A percentile compares a stretch with the other conserved stretches of the same genome.
phyloP scores from a whole-genome alignment of 2,113 vertebrate species.

The Pandion haliaetus region DNA sequence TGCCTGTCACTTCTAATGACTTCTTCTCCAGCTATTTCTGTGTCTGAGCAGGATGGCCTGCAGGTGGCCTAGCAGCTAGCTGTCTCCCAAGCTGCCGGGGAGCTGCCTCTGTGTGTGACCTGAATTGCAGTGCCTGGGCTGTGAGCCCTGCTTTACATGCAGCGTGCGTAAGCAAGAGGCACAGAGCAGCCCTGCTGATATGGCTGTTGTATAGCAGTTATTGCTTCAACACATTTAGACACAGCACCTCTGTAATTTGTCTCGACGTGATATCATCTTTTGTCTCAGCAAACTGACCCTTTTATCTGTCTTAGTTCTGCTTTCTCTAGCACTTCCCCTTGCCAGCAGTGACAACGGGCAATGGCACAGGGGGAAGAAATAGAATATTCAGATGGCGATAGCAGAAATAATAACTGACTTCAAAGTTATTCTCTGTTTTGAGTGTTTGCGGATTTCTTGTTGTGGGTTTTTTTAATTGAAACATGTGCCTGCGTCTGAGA shows the following conservation, averaged over 20 bases:
- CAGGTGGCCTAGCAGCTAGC: constrained; percentile 70
- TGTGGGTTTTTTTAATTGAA: neutral
- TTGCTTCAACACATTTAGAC: constrained; percentile 67
- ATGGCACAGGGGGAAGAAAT: neutral
- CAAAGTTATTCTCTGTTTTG: neutral
- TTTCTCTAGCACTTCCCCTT: neutral
- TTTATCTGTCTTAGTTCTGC: constrained; percentile 52
- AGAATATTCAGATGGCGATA: neutral
- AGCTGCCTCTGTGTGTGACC: constrained; percentile 66
- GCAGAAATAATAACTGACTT: neutral
- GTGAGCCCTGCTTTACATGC: constrained; percentile 78
- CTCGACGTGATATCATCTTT: constrained; percentile 69
- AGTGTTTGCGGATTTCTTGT: neutral
- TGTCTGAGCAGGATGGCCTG: constrained; percentile 65
- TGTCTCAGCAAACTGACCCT: constrained; percentile 67
- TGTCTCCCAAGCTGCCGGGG: constrained; percentile 60
- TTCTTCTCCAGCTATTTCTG: constrained; percentile 47
- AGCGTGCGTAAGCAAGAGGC: constrained; percentile 69
- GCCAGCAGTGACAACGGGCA: neutral
- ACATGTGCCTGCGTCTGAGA: neutral
- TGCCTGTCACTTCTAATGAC: constrained; percentile 75
- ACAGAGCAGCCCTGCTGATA: constrained; percentile 71
- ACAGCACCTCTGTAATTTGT: constrained; percentile 69
- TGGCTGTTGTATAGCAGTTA: constrained; percentile 65
- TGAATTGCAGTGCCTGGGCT: constrained; percentile 61